Conservation (phyloP, 2,888 invertebrate species). For the Dermolepida albohirtum region DNA sequence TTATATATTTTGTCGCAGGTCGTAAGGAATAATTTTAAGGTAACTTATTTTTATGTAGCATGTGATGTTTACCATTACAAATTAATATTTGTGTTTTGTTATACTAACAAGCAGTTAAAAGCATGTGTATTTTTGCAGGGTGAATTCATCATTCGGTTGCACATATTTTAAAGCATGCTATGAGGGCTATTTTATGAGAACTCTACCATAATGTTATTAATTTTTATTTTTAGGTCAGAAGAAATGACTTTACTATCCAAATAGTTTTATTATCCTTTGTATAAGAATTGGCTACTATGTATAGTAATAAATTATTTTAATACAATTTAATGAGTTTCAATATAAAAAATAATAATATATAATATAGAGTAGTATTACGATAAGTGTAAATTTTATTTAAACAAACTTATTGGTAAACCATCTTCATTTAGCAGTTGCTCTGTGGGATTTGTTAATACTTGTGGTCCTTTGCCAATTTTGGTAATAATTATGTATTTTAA, state of each 20-base stretch:
- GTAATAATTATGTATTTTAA: constrained; percentile 89
- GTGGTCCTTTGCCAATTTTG: constrained; percentile 84
- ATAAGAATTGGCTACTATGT: neutral
- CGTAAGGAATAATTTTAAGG: constrained; percentile 35
- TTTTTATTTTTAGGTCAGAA: constrained; percentile 11
- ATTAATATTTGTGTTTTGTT: too few species aligned
- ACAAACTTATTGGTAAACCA: constrained; percentile 64
- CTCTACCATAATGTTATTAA: neutral
- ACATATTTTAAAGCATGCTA: too few species aligned
- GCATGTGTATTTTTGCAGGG: too few species aligned
- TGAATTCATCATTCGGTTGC: too few species aligned
- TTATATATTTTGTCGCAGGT: constrained; percentile 34
- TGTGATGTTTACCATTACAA: neutral
- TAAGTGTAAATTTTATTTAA: constrained; percentile 15
- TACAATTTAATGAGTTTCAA: neutral
- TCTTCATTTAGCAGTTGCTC: constrained; percentile 67
- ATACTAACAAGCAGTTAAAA: too few species aligned
- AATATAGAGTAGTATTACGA: too few species aligned
- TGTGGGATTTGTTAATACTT: constrained; percentile 63
- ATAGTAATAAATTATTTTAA: constrained; percentile 17
- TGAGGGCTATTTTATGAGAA: too few species aligned
- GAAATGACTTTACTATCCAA: neutral
- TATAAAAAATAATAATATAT: constrained; percentile 1
- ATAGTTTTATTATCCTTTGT: constrained; percentile 19
- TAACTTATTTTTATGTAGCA: constrained; percentile 1